phyloP scores from a whole-genome alignment of 2,113 vertebrate genomes.

The Hepsetus odoe region DNA sequence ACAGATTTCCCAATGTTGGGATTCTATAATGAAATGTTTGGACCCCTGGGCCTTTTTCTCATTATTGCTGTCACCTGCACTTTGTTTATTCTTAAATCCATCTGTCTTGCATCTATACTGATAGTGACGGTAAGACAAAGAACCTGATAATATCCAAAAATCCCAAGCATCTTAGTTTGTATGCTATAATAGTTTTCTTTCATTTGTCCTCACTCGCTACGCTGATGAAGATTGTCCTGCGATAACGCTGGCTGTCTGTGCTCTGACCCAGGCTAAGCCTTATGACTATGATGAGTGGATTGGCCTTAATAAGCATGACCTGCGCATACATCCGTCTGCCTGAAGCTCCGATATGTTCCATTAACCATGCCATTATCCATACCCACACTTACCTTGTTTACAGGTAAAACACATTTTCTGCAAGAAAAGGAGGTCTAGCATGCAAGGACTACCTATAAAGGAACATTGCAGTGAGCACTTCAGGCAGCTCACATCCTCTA shows the following conservation, averaged over 20 bases:
- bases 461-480: not conserved
- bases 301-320: not conserved
- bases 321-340: not conserved
- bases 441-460: not conserved
- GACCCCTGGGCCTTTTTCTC: not conserved
- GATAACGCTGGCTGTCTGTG: not conserved
- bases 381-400: conserved; percentile 31
- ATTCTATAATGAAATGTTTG: not conserved
- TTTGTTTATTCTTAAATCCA: not conserved
- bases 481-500: not conserved
- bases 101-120: not conserved
- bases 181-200: not conserved
- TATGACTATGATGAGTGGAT: not conserved
- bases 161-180: not conserved
- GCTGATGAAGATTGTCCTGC: not conserved
- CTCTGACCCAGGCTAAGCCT: not conserved
- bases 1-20: not conserved
- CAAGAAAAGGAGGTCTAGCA: conserved; percentile 2
- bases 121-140: not conserved
- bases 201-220: not conserved
- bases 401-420: not conserved
- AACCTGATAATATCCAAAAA: not conserved
- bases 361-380: conserved; percentile 1
- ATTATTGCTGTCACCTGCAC: not conserved
- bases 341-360: not conserved